Evolutionary conservation across 2,888 invertebrate genomes (phyloP).

Genomic region (Galeruca laticollis): DNA sequence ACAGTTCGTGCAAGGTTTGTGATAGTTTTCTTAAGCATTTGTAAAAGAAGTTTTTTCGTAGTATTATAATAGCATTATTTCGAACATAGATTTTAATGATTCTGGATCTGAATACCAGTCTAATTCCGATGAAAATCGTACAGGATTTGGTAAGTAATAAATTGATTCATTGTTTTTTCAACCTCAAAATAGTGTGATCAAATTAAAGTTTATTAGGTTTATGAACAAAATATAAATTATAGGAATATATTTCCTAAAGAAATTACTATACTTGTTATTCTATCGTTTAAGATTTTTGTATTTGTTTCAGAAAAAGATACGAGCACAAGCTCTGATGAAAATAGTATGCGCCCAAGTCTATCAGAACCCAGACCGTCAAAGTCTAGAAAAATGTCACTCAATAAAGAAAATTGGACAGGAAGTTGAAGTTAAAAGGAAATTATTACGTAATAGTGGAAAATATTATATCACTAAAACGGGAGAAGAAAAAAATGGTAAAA

Average conservation of each 20-base stretch:
- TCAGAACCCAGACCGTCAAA: conserved; percentile 6
- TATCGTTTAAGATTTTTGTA: neutral
- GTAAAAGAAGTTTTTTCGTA: conserved; percentile 1
- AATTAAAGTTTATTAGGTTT: neutral
- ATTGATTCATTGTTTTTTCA: neutral
- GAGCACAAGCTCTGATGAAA: conserved; percentile 5
- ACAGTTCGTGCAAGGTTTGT: neutral
- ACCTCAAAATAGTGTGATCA: neutral
- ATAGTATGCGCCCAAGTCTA: conserved; percentile 14
- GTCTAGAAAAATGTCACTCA: conserved; percentile 13
- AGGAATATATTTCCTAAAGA: neutral
- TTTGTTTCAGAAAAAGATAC: conserved; percentile 11
- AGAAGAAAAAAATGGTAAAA: neutral
- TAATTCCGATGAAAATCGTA: too few relatives aligned
- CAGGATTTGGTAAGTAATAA: too few relatives aligned
- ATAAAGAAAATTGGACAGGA: neutral
- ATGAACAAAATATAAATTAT: conserved; percentile 2
- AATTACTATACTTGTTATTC: conserved; percentile 5
- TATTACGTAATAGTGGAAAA: conserved; percentile 16
- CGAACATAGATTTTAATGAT: conserved; percentile 2
- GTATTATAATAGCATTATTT: neutral
- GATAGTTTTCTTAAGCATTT: conserved; percentile 2
- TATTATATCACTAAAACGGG: conserved; percentile 12
- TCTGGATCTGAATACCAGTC: conserved; percentile 3
- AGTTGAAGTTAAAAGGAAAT: too few relatives aligned